Evolutionary conservation across 2,113 vertebrate genomes (phyloP), one percentile per base, ranked within the genome.

Genomic region (Nothocercus nigrocapillus): DNA sequence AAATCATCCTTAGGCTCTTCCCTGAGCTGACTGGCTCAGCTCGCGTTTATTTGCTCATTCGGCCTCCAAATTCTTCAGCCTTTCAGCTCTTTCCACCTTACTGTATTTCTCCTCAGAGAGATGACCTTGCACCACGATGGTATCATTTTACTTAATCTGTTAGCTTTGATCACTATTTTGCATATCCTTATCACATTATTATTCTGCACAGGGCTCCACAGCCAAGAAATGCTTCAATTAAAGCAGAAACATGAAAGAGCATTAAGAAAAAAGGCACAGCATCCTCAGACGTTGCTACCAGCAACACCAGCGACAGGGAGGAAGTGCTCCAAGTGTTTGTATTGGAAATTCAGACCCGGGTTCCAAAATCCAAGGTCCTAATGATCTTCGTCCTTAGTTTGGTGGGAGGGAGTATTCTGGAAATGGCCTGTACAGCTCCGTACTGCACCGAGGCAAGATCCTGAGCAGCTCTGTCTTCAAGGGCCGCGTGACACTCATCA

Each of bases 21-120:
- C 6, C 16, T 3, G 16, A 28, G 15, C 1, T 4, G 1, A 2
- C 24, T 3, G 1, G 32, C 2, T 13, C 24, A 56, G n/a, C 36
- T 49, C 85, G 51, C 0, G 2, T 32, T 11, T 75, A 3, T 61
- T 27, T 42, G 72, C 58, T 34, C 79, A 59, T 75, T 36, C 75
- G 72, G 77, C 87, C 80, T 72, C 74, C 78, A 21, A 34, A 17
- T 1, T 54, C 9, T 49, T 58, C 4, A 30, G 10, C 13, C 42
- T 79, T 80, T 66, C 88, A 82, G 32, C 5, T 64, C 58, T 21
- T 14, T 38, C 34, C 58, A 3, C 28, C 5, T 36, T 25, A 19
- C 4, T 70, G 61, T 44, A 38, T 64, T 38, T 42, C 62, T 22
- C 58, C 82, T 76, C 82, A 10, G 94, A 88, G 84, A 47, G 32